Conservation (phyloP, 2,888 invertebrate species). For the Ophioninae sp. region DNA sequence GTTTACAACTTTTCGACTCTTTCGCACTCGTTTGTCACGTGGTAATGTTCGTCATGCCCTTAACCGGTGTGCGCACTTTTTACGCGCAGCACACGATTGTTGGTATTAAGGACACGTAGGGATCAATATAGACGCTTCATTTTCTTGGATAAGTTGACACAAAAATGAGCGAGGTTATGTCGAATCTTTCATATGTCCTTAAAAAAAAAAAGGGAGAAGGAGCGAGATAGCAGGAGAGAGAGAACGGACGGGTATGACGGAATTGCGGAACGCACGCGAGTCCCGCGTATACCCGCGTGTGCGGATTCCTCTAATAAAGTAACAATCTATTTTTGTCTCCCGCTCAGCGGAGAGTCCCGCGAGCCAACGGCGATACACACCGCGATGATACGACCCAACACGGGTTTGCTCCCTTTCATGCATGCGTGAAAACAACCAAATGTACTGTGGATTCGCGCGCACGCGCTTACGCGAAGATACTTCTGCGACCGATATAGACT, state of each 20-base stretch:
- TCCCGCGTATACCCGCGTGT: conserved; percentile 14
- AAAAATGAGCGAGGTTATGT: too few species aligned
- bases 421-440: conserved; percentile 40
- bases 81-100: too few species aligned
- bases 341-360: conserved; percentile 45
- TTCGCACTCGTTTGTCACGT: too few species aligned
- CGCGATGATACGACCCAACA: conserved; percentile 51
- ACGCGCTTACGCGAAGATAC: neutral
- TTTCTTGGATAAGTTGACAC: too few species aligned
- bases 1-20: too few species aligned
- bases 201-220: neutral
- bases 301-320: conserved; percentile 43
- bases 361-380: conserved; percentile 32
- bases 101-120: too few species aligned
- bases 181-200: too few species aligned
- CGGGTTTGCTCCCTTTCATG: conserved; percentile 54
- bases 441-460: conserved; percentile 15
- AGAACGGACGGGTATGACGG: neutral
- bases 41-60: too few species aligned
- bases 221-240: neutral
- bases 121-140: too few species aligned
- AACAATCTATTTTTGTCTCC: conserved; percentile 57
- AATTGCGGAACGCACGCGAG: conserved; percentile 35
- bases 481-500: neutral
- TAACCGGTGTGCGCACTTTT: neutral